Evolutionary conservation across 1,140 invertebrate genomes (phyloP).

Genomic region (Sminthurinus signatus): DNA sequence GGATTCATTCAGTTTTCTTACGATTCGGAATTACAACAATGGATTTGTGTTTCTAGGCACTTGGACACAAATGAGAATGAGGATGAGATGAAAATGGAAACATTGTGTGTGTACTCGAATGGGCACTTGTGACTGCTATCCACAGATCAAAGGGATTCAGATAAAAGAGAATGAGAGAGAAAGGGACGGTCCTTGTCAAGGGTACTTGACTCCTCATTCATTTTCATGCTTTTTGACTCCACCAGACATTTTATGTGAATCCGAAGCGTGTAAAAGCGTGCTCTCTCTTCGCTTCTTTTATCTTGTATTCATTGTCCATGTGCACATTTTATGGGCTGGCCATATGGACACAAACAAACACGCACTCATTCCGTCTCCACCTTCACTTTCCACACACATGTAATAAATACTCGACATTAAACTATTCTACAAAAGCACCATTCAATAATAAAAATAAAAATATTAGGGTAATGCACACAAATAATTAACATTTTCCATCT

Average conservation of each 20-base stretch:
- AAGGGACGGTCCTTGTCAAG: no score
- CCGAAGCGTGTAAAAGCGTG: background rate
- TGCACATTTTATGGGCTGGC: background rate
- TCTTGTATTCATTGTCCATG: background rate
- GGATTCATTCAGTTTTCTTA: no score
- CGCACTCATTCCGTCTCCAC: background rate
- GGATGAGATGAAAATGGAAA: no score
- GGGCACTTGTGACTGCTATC: no score
- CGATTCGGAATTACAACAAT: no score
- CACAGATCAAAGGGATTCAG: no score
- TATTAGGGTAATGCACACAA: background rate
- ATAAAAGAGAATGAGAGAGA: no score
- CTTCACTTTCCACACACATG: no score
- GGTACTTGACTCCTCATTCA: no score
- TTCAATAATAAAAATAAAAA: background rate
- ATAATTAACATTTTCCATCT: background rate
- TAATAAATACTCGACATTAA: background rate
- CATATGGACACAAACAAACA: background rate
- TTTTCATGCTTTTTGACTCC: background rate
- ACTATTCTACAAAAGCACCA: background rate
- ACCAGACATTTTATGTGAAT: background rate
- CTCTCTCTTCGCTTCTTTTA: background rate
- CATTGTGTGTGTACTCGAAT: no score
- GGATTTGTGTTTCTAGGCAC: no score
- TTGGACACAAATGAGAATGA: no score